Percentiles rank a stretch among this genome's conserved stretches.
These are phyloP conservation scores for Propithecus deckenii DNA, from an alignment of 2,797 vertebrate species.

Conservation along the genomic window DNA sequence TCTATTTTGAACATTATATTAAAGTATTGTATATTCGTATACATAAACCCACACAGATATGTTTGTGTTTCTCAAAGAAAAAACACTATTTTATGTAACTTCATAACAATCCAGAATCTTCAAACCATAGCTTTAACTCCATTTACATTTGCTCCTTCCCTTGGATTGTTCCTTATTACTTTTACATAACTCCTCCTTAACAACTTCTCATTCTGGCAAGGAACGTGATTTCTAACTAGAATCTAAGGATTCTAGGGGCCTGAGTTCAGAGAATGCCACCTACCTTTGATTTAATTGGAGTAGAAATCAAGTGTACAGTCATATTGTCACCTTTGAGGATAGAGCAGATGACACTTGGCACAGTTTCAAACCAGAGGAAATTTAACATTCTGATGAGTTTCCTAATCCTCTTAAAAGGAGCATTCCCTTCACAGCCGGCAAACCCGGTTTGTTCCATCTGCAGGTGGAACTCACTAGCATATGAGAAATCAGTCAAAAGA, in stretches of 20 bases:
- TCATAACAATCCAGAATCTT: not conserved
- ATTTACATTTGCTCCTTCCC: not conserved
- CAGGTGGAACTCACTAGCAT: not conserved
- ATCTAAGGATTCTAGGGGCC: not conserved
- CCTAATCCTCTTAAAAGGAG: conserved; percentile 51
- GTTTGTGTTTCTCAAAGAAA: not conserved
- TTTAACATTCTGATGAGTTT: conserved; percentile 38
- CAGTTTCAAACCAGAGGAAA: conserved; percentile 34
- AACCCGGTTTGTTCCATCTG: not conserved
- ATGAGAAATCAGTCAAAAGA: not conserved
- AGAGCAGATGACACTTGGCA: conserved; percentile 35
- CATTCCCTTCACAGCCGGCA: not conserved
- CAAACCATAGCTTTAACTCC: not conserved
- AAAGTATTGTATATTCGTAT: not conserved
- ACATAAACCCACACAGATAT: not conserved
- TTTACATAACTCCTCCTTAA: not conserved
- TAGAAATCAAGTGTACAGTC: not conserved
- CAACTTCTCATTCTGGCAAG: not conserved
- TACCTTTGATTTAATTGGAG: conserved; percentile 37
- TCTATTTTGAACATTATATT: not conserved
- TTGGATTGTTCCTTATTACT: not conserved
- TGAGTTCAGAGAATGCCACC: conserved; percentile 18
- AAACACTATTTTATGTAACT: not conserved
- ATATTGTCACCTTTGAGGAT: not conserved
- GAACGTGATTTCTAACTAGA: not conserved